Conservation (phyloP, 2,113 vertebrate species). For the Pygoscelis antarcticus region DNA sequence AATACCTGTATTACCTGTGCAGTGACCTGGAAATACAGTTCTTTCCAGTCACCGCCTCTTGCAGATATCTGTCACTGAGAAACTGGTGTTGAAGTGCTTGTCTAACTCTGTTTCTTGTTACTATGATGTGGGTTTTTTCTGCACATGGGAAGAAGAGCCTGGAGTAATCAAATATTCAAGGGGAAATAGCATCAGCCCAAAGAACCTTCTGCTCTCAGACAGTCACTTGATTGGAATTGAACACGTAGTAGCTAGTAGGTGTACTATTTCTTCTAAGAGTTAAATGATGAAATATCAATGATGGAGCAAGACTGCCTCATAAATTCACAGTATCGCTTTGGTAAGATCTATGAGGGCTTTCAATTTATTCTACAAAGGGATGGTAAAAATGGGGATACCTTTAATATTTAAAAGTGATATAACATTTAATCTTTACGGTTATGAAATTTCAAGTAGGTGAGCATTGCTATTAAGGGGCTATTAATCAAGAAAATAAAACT, state of each 20-base stretch:
- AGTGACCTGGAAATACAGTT: background rate
- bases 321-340: background rate
- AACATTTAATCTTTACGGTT: background rate
- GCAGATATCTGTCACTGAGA: background rate
- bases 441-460: background rate
- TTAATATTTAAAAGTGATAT: background rate
- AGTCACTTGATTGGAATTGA: background rate
- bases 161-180: background rate
- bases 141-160: background rate
- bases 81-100: background rate
- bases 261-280: background rate
- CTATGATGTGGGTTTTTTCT: background rate
- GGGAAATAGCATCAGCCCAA: background rate
- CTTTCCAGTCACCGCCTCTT: background rate
- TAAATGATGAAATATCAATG: background rate
- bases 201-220: background rate
- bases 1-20: background rate
- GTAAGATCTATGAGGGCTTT: background rate
- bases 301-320: background rate
- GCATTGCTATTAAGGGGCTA: background rate
- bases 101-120: background rate
- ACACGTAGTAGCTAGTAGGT: background rate
- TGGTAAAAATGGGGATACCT: background rate
- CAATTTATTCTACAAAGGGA: background rate
- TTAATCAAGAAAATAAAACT: background rate